Evolutionary conservation across 2,797 vertebrate genomes (phyloP), one percentile per base, ranked within the genome.

Genomic region (Sebastes taczanowskii): DNA sequence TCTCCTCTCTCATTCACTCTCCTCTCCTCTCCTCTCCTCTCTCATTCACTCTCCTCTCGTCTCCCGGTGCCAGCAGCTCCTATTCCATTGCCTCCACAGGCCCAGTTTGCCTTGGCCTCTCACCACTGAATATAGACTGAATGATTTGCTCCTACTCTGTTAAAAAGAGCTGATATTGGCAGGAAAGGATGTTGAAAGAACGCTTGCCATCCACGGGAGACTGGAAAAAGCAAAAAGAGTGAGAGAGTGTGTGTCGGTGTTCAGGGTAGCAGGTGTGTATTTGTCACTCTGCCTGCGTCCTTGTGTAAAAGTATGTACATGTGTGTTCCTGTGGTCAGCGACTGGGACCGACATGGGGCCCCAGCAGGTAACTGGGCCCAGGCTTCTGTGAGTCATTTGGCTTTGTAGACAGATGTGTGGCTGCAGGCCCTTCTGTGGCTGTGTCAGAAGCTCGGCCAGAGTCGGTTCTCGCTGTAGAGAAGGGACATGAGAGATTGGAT

Each of bases 141-240:
- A 77, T 89, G 77, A 91, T 92, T 92, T 91, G 86, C 88, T 90
- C 60, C 67, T 52, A 27, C 84, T 88, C 83, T 76, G 79, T 88
- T 85, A 78, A 84, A 92, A 88, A 87, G 86, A 82, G 90, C 88
- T 90, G 89, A 92, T 91, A 85, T 91, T 94, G 92, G 91, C 91
- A 90, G 59, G 80, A 75, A 73, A 76, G 60, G 69, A 74, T 91
- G 86, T 90, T 90, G 83, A 88, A 92, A 82, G 80, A 90, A 81
- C 65, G 55, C 35, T 55, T 84, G 77, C 83, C 83, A 70, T 90
- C 83, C 81, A 59, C 80, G 42, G 83, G 79, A 85, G 83, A 81
- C 81, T 88, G 81, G 76, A 85, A 89, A 53, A 83, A 83, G 61
- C 60, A 30, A 25, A 23, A 22, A 5, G 72, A 52, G 66, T 34